These are phyloP conservation scores for Brachyrhaphis roseni DNA, from an alignment of 2,797 vertebrate genomes.

Conservation along the genomic window DNA sequence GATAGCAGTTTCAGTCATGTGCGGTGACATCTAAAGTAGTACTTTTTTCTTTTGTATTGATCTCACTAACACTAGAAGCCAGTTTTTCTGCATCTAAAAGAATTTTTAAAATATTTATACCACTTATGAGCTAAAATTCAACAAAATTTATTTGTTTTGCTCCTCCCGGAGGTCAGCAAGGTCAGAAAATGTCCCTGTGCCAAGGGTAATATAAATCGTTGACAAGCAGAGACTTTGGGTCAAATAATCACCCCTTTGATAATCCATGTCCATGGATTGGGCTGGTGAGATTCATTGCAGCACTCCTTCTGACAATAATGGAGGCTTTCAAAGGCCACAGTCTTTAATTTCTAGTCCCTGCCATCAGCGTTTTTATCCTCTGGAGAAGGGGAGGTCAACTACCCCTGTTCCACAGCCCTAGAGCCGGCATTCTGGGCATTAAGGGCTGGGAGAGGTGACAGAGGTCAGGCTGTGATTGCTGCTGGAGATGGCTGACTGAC, in stretches of 20 bases:
- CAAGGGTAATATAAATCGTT: constrained; percentile 71
- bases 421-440: constrained; percentile 69
- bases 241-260: constrained; percentile 78
- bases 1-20: constrained; percentile 5
- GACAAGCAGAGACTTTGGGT: constrained; percentile 71
- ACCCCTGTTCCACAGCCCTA: constrained; percentile 63
- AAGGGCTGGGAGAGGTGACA: constrained; percentile 70
- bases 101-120: constrained; percentile 25
- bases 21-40: neutral
- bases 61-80: neutral
- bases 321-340: constrained; percentile 78
- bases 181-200: constrained; percentile 59
- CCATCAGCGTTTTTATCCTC: constrained; percentile 78
- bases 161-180: constrained; percentile 41
- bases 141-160: constrained; percentile 33
- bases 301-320: constrained; percentile 75
- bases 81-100: constrained; percentile 6
- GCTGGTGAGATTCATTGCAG: constrained; percentile 72
- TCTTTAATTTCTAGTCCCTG: constrained; percentile 79
- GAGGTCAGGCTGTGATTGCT: constrained; percentile 76
- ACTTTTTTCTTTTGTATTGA: neutral
- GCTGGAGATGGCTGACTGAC: constrained; percentile 63
- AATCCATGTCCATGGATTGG: constrained; percentile 70
- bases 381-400: constrained; percentile 72
- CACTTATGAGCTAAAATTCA: constrained; percentile 27